Evolutionary conservation across 2,113 vertebrate species (phyloP).

Genomic region (Platycercus adscitus): DNA sequence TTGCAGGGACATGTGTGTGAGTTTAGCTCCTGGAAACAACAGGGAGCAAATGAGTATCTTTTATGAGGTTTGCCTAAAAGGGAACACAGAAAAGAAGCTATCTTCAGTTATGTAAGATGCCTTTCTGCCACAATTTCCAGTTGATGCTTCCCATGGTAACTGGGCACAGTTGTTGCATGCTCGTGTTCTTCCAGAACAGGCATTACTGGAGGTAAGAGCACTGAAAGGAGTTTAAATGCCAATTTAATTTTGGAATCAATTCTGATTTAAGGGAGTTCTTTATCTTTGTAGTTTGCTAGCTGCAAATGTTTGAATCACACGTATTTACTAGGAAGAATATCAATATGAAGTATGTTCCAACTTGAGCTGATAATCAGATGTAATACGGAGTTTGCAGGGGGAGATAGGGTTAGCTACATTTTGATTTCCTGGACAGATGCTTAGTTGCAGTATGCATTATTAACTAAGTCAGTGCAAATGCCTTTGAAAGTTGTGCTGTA

Average conservation of each 20-base stretch:
- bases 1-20: neutral
- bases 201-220: neutral
- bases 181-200: neutral
- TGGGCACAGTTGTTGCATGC: neutral
- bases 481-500: neutral
- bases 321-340: neutral
- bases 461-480: neutral
- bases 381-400: neutral
- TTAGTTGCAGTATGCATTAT: neutral
- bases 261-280: neutral
- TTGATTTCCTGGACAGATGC: neutral
- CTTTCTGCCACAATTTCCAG: neutral
- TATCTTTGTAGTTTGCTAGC: neutral
- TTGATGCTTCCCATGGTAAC: neutral
- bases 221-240: neutral
- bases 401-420: neutral
- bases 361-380: neutral
- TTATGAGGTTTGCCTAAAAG: neutral
- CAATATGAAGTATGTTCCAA: neutral
- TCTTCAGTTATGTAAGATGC: slow-evolving; percentile 18
- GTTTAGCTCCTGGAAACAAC: neutral
- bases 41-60: neutral
- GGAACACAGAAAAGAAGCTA: neutral
- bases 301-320: neutral
- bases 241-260: neutral